A percentile compares a stretch with the other conserved stretches of the same genome.
Evolutionary conservation across 2,888 invertebrate genomes (phyloP).

Genomic region (Brachynemurus nebulosus): DNA sequence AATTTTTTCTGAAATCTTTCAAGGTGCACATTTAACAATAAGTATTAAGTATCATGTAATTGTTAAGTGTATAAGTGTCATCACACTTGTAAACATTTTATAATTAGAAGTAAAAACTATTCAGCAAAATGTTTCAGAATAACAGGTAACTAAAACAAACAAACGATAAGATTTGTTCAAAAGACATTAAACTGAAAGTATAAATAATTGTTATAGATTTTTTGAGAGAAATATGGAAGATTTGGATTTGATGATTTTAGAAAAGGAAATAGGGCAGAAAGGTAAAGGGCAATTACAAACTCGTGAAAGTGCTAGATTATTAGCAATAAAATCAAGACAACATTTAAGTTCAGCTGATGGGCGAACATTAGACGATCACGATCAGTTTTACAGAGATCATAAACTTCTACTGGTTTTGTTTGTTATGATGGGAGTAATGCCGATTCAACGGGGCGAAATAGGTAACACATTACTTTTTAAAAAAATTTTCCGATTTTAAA

Average conservation of each 20-base stretch:
- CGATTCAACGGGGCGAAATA: slow-evolving; percentile 31
- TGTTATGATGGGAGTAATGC: slow-evolving; percentile 51
- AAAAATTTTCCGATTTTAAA: background rate
- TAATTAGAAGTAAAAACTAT: too few species aligned
- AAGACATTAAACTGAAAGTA: too few species aligned
- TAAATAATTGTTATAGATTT: too few species aligned
- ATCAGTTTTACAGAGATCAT: slow-evolving; percentile 54
- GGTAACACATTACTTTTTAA: slow-evolving; percentile 17
- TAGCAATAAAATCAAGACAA: slow-evolving; percentile 31
- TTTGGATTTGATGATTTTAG: background rate
- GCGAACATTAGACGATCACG: slow-evolving; percentile 43
- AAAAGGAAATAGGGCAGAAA: background rate
- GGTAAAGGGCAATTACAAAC: background rate
- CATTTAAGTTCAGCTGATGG: slow-evolving; percentile 42
- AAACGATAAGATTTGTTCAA: background rate
- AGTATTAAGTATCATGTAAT: too few species aligned
- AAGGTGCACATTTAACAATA: too few species aligned
- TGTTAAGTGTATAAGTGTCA: too few species aligned
- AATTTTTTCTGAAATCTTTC: too few species aligned
- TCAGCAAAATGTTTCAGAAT: background rate
- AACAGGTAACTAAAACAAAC: background rate
- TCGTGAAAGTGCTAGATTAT: slow-evolving; percentile 24
- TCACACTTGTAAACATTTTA: too few species aligned
- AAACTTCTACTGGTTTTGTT: slow-evolving; percentile 47
- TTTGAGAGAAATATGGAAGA: background rate